phyloP scores from a whole-genome alignment of 2,797 vertebrate species.

The Premnoplex brunnescens region DNA sequence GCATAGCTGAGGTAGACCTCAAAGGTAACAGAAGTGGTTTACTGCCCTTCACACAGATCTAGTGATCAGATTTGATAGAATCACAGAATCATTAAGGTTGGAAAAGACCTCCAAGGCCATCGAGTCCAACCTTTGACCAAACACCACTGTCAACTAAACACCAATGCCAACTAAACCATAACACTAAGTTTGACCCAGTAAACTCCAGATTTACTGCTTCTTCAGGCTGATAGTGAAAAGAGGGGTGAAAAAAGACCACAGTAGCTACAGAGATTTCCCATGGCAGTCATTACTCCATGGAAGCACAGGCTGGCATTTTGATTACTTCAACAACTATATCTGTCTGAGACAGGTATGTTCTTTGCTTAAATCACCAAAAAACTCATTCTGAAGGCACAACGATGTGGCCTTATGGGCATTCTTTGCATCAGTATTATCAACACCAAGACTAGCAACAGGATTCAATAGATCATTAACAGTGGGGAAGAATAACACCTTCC shows the following conservation, averaged over 20 bases:
- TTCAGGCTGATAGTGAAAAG: not conserved
- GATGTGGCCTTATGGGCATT: not conserved
- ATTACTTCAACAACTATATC: not conserved
- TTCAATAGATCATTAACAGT: not conserved
- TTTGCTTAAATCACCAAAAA: not conserved
- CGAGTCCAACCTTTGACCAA: fast-evolving
- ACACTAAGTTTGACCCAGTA: not conserved
- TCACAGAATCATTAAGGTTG: not conserved
- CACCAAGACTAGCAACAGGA: not conserved
- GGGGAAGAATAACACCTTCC: not conserved
- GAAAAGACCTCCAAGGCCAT: not conserved
- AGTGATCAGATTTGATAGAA: not conserved
- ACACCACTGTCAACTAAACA: not conserved
- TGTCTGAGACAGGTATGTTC: not conserved
- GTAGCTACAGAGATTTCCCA: not conserved
- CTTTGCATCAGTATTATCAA: not conserved
- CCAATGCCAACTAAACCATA: not conserved
- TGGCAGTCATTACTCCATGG: not conserved
- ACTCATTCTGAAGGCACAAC: not conserved
- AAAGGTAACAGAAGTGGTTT: not conserved
- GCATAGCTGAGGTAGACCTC: not conserved
- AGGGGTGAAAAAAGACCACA: not conserved
- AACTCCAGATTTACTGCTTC: not conserved
- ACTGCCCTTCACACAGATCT: not conserved
- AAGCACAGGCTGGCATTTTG: not conserved